Base-by-base conservation (phyloP, 2,888 invertebrate species). In the Malachius bipustulatus region DNA sequence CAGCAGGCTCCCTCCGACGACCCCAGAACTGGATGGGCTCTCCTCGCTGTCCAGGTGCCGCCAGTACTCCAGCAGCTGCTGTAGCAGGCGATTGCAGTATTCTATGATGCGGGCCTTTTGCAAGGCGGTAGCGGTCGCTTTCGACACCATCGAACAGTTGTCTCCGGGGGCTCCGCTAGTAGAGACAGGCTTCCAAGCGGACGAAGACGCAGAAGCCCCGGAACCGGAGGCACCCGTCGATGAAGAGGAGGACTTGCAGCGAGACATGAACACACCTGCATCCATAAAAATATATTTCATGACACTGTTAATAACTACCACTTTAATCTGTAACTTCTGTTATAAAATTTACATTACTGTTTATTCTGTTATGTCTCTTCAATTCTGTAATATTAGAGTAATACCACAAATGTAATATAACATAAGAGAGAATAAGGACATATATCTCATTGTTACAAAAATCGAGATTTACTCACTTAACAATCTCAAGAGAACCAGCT, bases 401-500 rank as follows among this genome's bases (percentile, higher is more conserved):
- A n/a, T n/a, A n/a, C n/a, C n/a, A n/a, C n/a, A n/a, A n/a, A n/a
- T n/a, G n/a, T n/a, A n/a, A n/a, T n/a, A n/a, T n/a, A n/a, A n/a
- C n/a, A n/a, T n/a, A n/a, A n/a, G n/a, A n/a, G n/a, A n/a, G n/a
- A n/a, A n/a, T n/a, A n/a, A n/a, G n/a, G n/a, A n/a, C n/a, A n/a
- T n/a, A n/a, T n/a, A n/a, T n/a, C n/a, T n/a, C n/a, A n/a, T n/a
- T n/a, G n/a, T n/a, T n/a, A n/a, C 24, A 19, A 38, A 11, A 26
- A 31, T 34, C 4, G 8, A 16, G n/a, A 13, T 38, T 15, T 37
- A 72, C 75, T 71, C 66, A 72, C 90, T 89, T 30, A 94, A 69
- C 16, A 94, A 69, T 38, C 91, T 71, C 71, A 94, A 81, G 39
- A 90, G 75, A 16, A 93, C 79, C 6, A 94, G 67, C 56, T 89